Evolutionary conservation across 92 coral and sea anemone species (phyloP), one percentile per base, ranked within the genome.

Genomic region (Epizoanthus scotinus): DNA sequence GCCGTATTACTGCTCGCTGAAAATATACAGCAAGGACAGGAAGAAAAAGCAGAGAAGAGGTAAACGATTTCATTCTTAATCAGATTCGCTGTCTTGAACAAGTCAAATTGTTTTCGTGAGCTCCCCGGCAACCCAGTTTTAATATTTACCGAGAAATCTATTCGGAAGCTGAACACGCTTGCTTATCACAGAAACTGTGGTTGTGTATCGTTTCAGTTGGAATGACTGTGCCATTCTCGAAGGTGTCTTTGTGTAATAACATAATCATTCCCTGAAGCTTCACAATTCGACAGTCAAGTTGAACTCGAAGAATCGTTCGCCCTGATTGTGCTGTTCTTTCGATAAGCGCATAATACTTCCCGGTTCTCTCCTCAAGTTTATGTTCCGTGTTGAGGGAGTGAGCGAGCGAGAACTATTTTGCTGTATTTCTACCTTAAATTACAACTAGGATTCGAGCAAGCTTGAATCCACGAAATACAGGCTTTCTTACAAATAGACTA

Each of bases 11-110:
- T 75, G 81, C 34, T 75, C 81, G 7, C 28, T 75, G 56, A 75
- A 75, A 75, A 75, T 75, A 36, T 75, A 75, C 81, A 75, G 81
- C 68, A 75, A 75, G 8, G 81, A 75, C 27, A 57, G 81, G 34
- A 58, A 59, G 40, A 75, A 75, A 34, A 75, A 75, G 68, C 81
- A 59, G 22, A 75, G 54, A 75, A 58, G 34, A 75, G 81, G 81
- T 75, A 75, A 75, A 59, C 21, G 1, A 9, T 29, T 21, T 75
- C 22, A 47, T 58, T 31, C 57, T 59, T 36, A 34, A 0, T 67
- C 19, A 38, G 24, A 3, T 24, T 34, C 63, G 10, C 40, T 34
- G 7, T 59, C 50, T 75, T 75, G 81, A 22, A 66, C 57, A 21
- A 59, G 68, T 29, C 36, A 59, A 59, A 38, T 75, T 58, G 22